These are phyloP conservation scores for Actias luna DNA, from an alignment of 2,888 invertebrate genomes.

Conservation along the genomic window DNA sequence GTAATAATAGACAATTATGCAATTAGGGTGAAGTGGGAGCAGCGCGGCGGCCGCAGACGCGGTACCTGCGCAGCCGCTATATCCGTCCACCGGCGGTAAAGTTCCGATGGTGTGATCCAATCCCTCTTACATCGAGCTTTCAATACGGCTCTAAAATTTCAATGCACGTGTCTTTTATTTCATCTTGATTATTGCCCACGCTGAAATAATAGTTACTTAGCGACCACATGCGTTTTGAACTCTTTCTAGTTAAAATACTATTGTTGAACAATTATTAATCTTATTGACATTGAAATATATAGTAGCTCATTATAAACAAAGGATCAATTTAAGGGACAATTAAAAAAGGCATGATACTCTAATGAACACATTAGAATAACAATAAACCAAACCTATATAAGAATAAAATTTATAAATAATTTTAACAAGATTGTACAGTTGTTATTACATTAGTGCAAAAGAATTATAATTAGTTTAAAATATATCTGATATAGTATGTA, in stretches of 20 bases:
- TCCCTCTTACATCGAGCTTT: constrained; percentile 28
- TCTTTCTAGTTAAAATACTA: neutral
- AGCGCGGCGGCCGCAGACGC: constrained; percentile 55
- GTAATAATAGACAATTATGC: constrained; percentile 26
- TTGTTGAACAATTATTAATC: no score
- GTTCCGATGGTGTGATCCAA: constrained; percentile 78
- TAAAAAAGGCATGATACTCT: no score
- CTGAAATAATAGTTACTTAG: constrained; percentile 1
- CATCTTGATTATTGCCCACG: neutral
- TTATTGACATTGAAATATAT: no score
- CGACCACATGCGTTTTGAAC: neutral
- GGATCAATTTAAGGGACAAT: no score
- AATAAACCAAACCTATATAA: no score
- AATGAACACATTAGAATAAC: no score
- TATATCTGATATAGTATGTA: no score
- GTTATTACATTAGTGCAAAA: no score
- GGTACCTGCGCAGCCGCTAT: constrained; percentile 76
- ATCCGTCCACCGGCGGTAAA: constrained; percentile 78
- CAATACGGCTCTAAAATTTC: constrained; percentile 37
- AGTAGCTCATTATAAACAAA: no score
- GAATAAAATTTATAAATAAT: no score
- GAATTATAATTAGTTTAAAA: no score
- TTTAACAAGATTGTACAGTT: no score
- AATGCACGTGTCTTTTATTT: neutral
- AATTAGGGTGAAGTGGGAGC: constrained; percentile 58